Evolutionary conservation across 2,797 vertebrate genomes (phyloP), one percentile per base, ranked within the genome.

Genomic region (Amphiprion clarkii): DNA sequence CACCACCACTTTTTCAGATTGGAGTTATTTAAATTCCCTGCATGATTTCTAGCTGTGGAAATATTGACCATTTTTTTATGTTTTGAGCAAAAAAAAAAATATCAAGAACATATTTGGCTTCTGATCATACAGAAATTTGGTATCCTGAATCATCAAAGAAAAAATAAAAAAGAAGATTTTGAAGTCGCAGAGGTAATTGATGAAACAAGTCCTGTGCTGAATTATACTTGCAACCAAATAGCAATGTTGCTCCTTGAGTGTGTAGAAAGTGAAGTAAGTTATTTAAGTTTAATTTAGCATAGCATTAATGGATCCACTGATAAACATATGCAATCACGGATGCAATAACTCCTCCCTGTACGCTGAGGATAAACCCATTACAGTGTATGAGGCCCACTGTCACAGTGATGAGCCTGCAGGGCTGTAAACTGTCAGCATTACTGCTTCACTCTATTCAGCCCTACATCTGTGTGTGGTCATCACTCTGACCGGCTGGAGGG

Each of bases 381-480:
- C 57, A n/a, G 60, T 13, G 6, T 33, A 44, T 0, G n/a, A 33
- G 66, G 72, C 69, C 54, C 59, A 12, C 8, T 2, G 59, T 53
- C 58, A 29, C 77, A 31, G 53, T 12, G 55, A 67, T 67, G 69
- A 81, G 62, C 59, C 82, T 72, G 65, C 64, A 58, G 72, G 69
- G 66, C 66, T 71, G 71, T 0, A 61, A 49, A 60, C 81, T 60
- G 79, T 71, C 71, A 77, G 73, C 74, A 31, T 12, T n/a, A 12
- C 78, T 31, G 74, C 77, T 63, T 64, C 66, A 3, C 33, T 55
- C 51, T 39, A 0, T 16, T 66, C 71, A 36, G 69, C 46, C 64
- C 65, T n/a, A 21, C 64, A 68, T 58, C 60, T 39, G 74, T 63
- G 79, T 76, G 76, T 80, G 82, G 84, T 67, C 83, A 68, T 56